Evolutionary conservation across 2,113 vertebrate species (phyloP).

Genomic region (Barnardius zonarius): DNA sequence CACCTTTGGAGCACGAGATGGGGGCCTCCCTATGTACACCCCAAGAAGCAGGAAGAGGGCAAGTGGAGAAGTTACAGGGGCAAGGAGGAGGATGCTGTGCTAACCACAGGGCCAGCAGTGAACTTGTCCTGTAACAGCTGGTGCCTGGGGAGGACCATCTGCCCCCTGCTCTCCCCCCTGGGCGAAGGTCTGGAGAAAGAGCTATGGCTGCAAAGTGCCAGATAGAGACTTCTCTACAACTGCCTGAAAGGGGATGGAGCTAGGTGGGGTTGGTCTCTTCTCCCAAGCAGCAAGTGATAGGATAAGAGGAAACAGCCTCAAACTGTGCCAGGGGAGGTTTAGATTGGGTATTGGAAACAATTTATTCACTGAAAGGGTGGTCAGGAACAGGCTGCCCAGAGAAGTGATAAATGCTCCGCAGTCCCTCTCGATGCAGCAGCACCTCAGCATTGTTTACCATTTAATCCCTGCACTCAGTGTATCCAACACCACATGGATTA

Average conservation of each 20-base stretch:
- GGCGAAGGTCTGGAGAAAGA: neutral
- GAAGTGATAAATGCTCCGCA: neutral
- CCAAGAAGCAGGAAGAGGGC: neutral
- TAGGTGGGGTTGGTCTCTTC: neutral
- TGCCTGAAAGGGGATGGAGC: neutral
- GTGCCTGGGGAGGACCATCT: neutral
- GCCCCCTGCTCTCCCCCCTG: neutral
- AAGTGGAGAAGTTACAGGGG: neutral
- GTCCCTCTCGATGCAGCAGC: neutral
- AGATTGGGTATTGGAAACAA: neutral
- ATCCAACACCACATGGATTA: neutral
- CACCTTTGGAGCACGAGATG: neutral
- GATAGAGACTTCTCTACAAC: neutral
- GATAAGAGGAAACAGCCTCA: neutral
- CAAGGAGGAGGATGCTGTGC: neutral
- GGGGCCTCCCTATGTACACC: rapidly evolving
- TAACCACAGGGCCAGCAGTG: rapidly evolving
- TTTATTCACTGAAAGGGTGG: neutral
- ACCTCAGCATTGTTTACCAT: neutral
- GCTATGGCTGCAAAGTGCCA: neutral
- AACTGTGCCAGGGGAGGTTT: neutral
- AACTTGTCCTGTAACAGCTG: neutral
- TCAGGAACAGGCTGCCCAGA: neutral
- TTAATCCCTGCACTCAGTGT: neutral
- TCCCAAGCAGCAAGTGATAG: neutral